phyloP scores from a whole-genome alignment of 2,888 invertebrate species.

The Exocentrus adspersus region DNA sequence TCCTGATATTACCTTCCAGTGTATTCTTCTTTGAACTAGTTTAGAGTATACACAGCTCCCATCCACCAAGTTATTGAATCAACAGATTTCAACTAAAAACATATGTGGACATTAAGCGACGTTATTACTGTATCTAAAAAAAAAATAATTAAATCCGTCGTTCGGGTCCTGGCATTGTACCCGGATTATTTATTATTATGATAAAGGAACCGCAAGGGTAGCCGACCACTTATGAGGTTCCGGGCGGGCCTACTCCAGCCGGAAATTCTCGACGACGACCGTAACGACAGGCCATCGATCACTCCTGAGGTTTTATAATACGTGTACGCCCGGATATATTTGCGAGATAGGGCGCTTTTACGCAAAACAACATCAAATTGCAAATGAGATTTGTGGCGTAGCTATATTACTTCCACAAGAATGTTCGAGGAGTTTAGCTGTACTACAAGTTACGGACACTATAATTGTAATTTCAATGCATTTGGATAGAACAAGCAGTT shows the following conservation, averaged over 20 bases:
- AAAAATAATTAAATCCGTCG: conserved; percentile 7
- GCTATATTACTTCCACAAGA: too few relatives aligned
- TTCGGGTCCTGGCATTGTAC: neutral
- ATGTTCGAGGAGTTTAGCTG: too few relatives aligned
- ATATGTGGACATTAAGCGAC: conserved; percentile 12
- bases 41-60: too few relatives aligned
- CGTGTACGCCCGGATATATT: neutral
- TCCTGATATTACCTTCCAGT: too few relatives aligned
- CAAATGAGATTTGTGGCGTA: too few relatives aligned
- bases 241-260: neutral
- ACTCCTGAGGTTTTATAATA: neutral
- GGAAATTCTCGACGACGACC: neutral
- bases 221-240: conserved; percentile 1
- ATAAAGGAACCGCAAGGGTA: neutral
- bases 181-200: conserved; percentile 4
- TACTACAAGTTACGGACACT: too few relatives aligned
- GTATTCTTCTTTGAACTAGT: too few relatives aligned
- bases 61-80: too few relatives aligned
- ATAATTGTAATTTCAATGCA: too few relatives aligned
- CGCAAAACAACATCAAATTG: too few relatives aligned
- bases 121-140: neutral
- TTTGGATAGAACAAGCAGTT: too few relatives aligned
- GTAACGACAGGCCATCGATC: neutral
- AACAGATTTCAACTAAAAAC: too few relatives aligned
- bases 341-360: neutral